Percentiles rank a stretch among this genome's conserved stretches.
These are phyloP conservation scores for Cephus pulcher DNA, from an alignment of 2,888 invertebrate species.

Conservation along the genomic window DNA sequence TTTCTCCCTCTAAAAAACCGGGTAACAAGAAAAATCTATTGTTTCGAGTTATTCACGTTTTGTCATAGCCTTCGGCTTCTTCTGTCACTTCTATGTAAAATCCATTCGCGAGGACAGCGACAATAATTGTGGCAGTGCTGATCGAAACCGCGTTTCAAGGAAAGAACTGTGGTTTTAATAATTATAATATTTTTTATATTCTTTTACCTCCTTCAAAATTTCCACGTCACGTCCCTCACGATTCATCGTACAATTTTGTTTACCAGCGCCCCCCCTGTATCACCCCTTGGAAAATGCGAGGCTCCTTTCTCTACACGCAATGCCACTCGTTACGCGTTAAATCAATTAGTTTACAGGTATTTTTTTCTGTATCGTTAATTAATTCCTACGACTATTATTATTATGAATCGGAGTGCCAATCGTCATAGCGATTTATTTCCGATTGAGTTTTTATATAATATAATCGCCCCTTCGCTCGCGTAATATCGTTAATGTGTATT, in stretches of 20 bases:
- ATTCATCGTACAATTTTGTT: too few species aligned
- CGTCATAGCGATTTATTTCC: too few species aligned
- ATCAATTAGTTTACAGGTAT: background rate
- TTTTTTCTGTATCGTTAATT: too few species aligned
- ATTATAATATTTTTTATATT: background rate
- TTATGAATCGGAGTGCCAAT: too few species aligned
- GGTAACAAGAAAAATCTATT: too few species aligned
- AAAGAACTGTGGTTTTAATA: conserved; percentile 27
- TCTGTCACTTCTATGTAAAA: background rate
- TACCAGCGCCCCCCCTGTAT: too few species aligned
- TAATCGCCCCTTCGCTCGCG: conserved; percentile 15
- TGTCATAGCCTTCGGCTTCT: background rate
- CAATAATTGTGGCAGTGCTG: conserved; percentile 38
- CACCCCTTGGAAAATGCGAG: background rate
- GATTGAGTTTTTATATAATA: too few species aligned
- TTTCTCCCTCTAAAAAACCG: too few species aligned
- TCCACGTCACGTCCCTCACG: background rate
- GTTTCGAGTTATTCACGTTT: too few species aligned
- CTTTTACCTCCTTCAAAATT: background rate
- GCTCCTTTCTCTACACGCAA: too few species aligned
- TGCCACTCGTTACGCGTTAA: conserved; percentile 24
- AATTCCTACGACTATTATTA: too few species aligned
- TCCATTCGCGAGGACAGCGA: conserved; percentile 15
- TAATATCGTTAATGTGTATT: conserved; percentile 23
- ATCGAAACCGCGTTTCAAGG: conserved; percentile 26